Base-by-base conservation (phyloP, 1,140 invertebrate genomes). In the Mizuhopecten yessoensis region DNA sequence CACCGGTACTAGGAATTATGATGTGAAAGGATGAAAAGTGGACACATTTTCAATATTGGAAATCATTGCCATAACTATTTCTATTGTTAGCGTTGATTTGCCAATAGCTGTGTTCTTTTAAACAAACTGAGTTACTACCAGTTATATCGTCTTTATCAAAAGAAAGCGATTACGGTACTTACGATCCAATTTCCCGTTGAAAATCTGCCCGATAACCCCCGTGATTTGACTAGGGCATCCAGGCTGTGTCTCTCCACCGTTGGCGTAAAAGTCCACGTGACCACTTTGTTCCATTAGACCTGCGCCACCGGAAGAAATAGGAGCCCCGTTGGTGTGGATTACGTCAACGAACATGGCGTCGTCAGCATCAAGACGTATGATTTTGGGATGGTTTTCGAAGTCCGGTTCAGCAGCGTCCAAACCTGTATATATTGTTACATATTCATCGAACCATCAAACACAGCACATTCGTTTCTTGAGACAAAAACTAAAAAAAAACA, bases 201-300 rank as follows among this genome's bases (percentile, higher is more conserved):
- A 93, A 92, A 93, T 42, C 33, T 91, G 87, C 29, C 86, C 33
- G 39, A 93, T 29, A 2, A 91, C 86, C 88, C 91, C 92, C 20
- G 86, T 33, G 9, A 93, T 33, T 36, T 90, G 87, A 45, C 88
- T 88, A 20, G 93, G 91, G 75, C 96, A 96, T 20, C 94, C 94
- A 13, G 96, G 95, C 88, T 96, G 96, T 29, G 89, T 88, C 88
- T 94, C 33, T 7, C 96, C 96, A 33, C 95, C 95, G 91, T 96
- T 96, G 34, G 95, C 93, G 93, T 98, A 99, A 95, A 99, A 99
- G 96, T 99, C 98, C 0, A 99, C 98, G 95, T 99, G 98, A 34
- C 95, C 95, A 49, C 90, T 92, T 33, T 87, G 93, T 17, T 93
- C 86, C 86, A 93, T 90, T 87, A 95, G 45, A 3, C 94, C 94